Evolutionary conservation across 2,888 invertebrate genomes (phyloP).

Genomic region (Prosapia bicincta): DNA sequence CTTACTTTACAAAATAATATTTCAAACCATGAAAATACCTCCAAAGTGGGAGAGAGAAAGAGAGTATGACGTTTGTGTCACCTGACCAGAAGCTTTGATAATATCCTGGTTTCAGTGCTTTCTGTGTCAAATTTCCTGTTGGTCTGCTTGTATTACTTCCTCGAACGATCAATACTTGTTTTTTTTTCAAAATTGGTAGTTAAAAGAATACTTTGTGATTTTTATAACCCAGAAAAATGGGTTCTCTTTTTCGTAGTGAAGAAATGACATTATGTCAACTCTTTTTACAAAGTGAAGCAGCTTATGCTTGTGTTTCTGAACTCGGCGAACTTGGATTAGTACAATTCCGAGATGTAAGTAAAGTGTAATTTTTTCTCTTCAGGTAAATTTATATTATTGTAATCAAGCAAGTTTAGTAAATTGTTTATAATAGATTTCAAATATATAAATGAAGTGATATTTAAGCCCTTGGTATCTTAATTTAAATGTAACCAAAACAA

Average conservation of each 20-base stretch:
- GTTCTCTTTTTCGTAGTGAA: slow-evolving; percentile 41
- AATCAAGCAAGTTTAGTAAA: too few relatives aligned
- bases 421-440: too few relatives aligned
- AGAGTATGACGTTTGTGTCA: slow-evolving; percentile 1
- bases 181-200: background rate
- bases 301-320: slow-evolving; percentile 58
- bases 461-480: too few relatives aligned
- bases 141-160: background rate
- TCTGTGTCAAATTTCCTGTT: slow-evolving; percentile 5
- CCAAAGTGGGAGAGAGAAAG: background rate
- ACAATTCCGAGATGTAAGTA: slow-evolving; percentile 57
- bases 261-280: slow-evolving; percentile 54
- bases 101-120: background rate
- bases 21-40: too few relatives aligned
- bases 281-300: slow-evolving; percentile 60
- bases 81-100: slow-evolving; percentile 14
- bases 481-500: too few relatives aligned
- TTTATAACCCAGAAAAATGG: slow-evolving; percentile 8
- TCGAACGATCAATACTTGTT: background rate
- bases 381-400: background rate
- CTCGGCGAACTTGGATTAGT: slow-evolving; percentile 59
- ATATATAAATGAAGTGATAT: too few relatives aligned
- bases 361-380: too few relatives aligned
- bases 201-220: background rate
- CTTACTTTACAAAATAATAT: too few relatives aligned